Base-by-base conservation (phyloP, 2,888 invertebrate genomes). In the Drosophila testacea region DNA sequence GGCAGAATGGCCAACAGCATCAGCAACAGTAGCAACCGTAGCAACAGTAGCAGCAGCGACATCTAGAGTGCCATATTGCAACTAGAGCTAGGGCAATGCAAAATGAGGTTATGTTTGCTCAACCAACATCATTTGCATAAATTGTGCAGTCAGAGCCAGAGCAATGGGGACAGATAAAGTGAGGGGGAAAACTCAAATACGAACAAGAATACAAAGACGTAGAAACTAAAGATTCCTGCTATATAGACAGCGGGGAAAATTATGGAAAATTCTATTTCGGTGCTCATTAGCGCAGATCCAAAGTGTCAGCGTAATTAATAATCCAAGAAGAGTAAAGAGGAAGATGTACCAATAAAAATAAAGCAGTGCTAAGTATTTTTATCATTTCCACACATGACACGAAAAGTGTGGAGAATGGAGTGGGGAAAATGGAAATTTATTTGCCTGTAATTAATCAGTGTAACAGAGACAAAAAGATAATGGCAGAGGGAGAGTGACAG, bases 51-150 rank as follows among this genome's bases (percentile, higher is more conserved):
- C 34, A 50, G 16, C 56, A 65, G 69, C 68, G 69, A 50, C 84
- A 83, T 71, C 74, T 71, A 83, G 61, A 66, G 71, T 61, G 57
- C 79, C 46, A 46, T 46, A 64, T 66, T 60, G 66, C 32, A 68
- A 68, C 56, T 81, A 56, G 42, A 63, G 79, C 51, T 68, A 67
- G 62, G 62, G 55, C 38, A 11, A 28, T 34, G 46, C 50, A 61
- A 79, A 90, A 81, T 81, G 88, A 85, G 89, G 90, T 90, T 88
- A 81, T 85, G 86, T 89, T 89, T 85, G 80, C 77, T 67, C 66
- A 73, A 65, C 80, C 66, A 71, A 63, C 77, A 70, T 68, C 74
- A 84, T 85, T 85, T 89, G 88, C 89, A 89, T 85, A 87, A 81
- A 81, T 81, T 76, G 67, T 71, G 67, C 65, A 59, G 48, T 36